Percentiles rank a stretch among this genome's conserved stretches.
Conservation (phyloP, 2,113 vertebrate genomes). For the Macaca fascicularis region DNA sequence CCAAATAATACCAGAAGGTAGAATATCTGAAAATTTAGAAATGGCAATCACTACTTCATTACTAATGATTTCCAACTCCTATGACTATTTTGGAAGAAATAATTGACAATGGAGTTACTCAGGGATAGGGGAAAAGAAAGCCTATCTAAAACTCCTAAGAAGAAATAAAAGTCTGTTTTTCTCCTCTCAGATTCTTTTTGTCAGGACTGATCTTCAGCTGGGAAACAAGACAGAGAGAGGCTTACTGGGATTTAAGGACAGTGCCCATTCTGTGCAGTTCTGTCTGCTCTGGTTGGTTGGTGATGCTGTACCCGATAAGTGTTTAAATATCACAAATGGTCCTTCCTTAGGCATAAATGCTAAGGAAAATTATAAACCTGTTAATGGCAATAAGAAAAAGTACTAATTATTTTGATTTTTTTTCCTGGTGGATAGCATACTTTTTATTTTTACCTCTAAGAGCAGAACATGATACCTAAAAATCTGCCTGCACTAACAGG, state of each 20-base stretch:
- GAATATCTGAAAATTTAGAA: background rate
- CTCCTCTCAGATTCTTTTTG: background rate
- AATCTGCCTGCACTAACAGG: slow-evolving; percentile 70
- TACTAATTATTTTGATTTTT: background rate
- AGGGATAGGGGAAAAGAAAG: background rate
- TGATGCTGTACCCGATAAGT: background rate
- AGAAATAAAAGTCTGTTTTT: background rate
- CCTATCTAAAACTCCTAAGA: background rate
- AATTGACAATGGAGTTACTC: background rate
- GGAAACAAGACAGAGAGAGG: background rate
- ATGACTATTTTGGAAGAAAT: background rate
- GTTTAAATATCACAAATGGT: background rate
- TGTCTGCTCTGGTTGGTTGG: background rate
- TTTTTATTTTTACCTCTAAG: slow-evolving; percentile 67
- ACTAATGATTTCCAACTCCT: background rate
- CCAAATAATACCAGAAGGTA: background rate
- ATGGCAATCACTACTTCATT: background rate
- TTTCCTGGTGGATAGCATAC: background rate
- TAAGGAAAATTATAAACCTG: background rate
- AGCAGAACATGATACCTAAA: slow-evolving; percentile 73
- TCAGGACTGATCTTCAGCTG: background rate
- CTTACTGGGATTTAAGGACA: background rate
- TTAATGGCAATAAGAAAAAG: background rate
- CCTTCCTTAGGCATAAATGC: background rate
- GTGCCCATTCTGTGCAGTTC: background rate